A percentile compares a stretch with the other conserved stretches of the same genome.
These are phyloP conservation scores for Nysson spinosus DNA, from an alignment of 2,888 invertebrate genomes.

Conservation along the genomic window DNA sequence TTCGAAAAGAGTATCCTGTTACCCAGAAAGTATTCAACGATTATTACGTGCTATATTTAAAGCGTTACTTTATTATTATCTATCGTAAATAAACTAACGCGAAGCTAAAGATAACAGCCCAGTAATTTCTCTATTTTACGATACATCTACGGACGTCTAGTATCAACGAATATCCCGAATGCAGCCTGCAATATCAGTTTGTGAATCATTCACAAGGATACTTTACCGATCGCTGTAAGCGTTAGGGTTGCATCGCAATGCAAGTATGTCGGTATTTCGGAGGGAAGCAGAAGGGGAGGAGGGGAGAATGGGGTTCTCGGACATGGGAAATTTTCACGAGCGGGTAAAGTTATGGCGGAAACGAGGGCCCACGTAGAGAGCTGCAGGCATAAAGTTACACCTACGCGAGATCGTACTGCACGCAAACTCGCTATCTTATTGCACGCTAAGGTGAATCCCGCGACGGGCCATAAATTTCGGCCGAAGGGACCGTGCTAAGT, in stretches of 20 bases:
- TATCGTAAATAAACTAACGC: too few relatives aligned
- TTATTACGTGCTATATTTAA: too few relatives aligned
- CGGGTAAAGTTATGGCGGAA: conserved; percentile 36
- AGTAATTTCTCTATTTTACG: too few relatives aligned
- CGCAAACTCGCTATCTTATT: conserved; percentile 52
- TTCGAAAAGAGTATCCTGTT: too few relatives aligned
- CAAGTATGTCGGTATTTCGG: neutral
- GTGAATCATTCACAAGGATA: conserved; percentile 27
- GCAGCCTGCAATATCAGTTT: neutral
- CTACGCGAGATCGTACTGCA: conserved; percentile 32
- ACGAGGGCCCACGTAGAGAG: conserved; percentile 19
- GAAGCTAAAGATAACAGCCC: too few relatives aligned
- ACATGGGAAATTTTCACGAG: conserved; percentile 19
- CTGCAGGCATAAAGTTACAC: conserved; percentile 44
- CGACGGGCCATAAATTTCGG: conserved; percentile 44
- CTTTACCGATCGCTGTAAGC: conserved; percentile 18
- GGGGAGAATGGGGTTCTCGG: neutral
- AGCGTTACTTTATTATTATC: too few relatives aligned
- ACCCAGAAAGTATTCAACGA: too few relatives aligned
- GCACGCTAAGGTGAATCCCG: conserved; percentile 32
- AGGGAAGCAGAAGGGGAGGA: too few relatives aligned
- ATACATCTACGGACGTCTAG: neutral
- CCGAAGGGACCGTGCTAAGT: conserved; percentile 2
- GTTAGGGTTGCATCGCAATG: conserved; percentile 6
- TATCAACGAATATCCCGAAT: neutral